Percentiles rank a stretch among this genome's conserved stretches.
Conservation (phyloP, 2,888 invertebrate genomes). For the Pycnomerus fuliginosus region DNA sequence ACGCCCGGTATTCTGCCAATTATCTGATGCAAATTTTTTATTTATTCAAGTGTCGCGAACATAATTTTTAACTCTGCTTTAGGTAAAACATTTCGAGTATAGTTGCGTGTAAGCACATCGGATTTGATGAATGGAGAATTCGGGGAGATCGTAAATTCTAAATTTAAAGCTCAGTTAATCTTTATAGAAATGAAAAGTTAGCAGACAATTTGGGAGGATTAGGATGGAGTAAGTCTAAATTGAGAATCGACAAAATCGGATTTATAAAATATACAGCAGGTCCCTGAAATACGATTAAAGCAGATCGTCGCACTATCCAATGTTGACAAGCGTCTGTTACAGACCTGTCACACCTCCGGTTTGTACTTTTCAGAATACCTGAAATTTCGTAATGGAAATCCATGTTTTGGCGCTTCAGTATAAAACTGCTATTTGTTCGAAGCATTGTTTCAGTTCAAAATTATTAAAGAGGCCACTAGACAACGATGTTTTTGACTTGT, state of each 20-base stretch:
- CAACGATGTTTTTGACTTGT: slow-evolving; percentile 7
- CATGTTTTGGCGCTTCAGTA: slow-evolving; percentile 31
- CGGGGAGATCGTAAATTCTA: too few species aligned
- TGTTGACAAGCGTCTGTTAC: slow-evolving; percentile 36
- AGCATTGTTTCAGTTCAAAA: slow-evolving; percentile 10
- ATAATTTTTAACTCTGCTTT: too few species aligned
- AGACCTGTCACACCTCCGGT: slow-evolving; percentile 36
- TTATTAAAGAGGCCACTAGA: slow-evolving; percentile 12
- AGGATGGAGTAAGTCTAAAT: too few species aligned
- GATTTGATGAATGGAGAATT: too few species aligned
- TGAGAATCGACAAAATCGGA: slow-evolving; percentile 10
- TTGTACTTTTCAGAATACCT: slow-evolving; percentile 40
- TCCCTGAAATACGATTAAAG: slow-evolving; percentile 33
- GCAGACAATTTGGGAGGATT: too few species aligned
- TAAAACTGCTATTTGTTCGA: slow-evolving; percentile 19
- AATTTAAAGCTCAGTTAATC: too few species aligned
- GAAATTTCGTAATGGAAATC: slow-evolving; percentile 41
- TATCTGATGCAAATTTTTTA: too few species aligned
- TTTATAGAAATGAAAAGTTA: too few species aligned
- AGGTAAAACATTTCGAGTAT: too few species aligned
- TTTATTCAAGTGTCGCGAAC: too few species aligned
- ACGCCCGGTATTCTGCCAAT: too few species aligned
- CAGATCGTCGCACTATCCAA: slow-evolving; percentile 27
- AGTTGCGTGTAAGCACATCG: too few species aligned
- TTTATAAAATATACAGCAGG: slow-evolving; percentile 10